Evolutionary conservation across 2,888 invertebrate species (phyloP).

Genomic region (Ornithoptera alexandrae): DNA sequence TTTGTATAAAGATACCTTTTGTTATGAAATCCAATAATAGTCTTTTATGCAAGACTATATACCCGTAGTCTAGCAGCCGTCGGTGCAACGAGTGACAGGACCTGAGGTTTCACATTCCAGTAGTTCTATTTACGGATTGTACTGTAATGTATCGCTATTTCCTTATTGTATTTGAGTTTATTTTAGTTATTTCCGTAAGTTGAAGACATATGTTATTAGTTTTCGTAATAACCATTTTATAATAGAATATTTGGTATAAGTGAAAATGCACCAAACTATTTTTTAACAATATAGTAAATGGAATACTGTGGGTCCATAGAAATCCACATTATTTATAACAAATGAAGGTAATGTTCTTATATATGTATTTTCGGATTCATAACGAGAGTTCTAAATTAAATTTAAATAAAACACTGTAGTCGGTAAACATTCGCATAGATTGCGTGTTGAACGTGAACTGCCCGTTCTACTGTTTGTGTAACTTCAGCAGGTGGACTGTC

Average conservation of each 20-base stretch:
- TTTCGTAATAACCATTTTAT: no score
- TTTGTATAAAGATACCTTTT: slow-evolving; percentile 9
- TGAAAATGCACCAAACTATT: no score
- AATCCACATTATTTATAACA: no score
- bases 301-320: no score
- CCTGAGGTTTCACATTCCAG: slow-evolving; percentile 25
- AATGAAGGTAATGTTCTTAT: no score
- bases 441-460: slow-evolving; percentile 31
- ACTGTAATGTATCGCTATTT: slow-evolving; percentile 8
- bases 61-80: slow-evolving; percentile 9
- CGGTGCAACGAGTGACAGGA: slow-evolving; percentile 23
- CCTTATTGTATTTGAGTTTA: slow-evolving; percentile 8
- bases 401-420: slow-evolving; percentile 4
- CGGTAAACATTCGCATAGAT: slow-evolving; percentile 15
- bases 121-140: slow-evolving; percentile 22
- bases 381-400: background rate
- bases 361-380: background rate
- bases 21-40: slow-evolving; percentile 25
- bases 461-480: slow-evolving; percentile 27
- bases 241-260: no score
- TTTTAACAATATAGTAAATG: no score
- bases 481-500: slow-evolving; percentile 33
- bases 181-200: background rate
- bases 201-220: no score
- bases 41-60: slow-evolving; percentile 1